These are phyloP conservation scores for Macroramphosus scolopax DNA, from an alignment of 2,797 vertebrate species.

Conservation along the genomic window DNA sequence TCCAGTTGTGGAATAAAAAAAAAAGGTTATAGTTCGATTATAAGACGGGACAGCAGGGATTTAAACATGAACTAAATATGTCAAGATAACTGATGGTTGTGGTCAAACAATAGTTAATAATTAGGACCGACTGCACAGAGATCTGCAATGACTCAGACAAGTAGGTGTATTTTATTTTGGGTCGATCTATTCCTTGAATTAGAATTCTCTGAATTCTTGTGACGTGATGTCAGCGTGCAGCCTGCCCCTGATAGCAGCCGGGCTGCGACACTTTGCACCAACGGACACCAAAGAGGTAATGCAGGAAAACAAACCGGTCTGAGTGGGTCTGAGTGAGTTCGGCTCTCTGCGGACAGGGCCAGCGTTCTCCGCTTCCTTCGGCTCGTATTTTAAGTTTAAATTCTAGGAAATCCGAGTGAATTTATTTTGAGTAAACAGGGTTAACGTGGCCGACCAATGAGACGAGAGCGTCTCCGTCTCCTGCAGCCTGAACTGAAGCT, in stretches of 20 bases:
- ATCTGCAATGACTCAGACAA: conserved; percentile 31
- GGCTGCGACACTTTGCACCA: conserved; percentile 7
- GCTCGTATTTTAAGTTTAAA: neutral
- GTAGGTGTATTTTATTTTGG: conserved; percentile 25
- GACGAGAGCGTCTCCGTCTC: conserved; percentile 18
- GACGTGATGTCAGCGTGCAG: conserved; percentile 41
- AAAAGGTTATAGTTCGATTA: too few species aligned
- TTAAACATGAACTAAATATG: too few species aligned
- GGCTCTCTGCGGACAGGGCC: too few species aligned
- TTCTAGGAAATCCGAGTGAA: neutral
- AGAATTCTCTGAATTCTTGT: conserved; percentile 39
- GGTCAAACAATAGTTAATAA: neutral
- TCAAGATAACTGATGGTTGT: too few species aligned
- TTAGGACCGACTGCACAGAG: neutral
- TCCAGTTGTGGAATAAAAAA: too few species aligned
- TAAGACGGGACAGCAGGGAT: too few species aligned
- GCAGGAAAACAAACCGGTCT: conserved; percentile 11
- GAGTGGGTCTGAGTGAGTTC: conserved; percentile 11
- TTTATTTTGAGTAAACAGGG: conserved; percentile 13
- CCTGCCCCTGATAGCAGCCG: conserved; percentile 33
- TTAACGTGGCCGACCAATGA: conserved; percentile 11
- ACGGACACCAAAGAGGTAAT: conserved; percentile 22
- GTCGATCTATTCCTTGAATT: conserved; percentile 13
- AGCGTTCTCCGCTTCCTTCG: too few species aligned
- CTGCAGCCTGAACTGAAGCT: conserved; percentile 27